phyloP scores from a whole-genome alignment of 2,113 vertebrate species.

The Festucalex cinctus region DNA sequence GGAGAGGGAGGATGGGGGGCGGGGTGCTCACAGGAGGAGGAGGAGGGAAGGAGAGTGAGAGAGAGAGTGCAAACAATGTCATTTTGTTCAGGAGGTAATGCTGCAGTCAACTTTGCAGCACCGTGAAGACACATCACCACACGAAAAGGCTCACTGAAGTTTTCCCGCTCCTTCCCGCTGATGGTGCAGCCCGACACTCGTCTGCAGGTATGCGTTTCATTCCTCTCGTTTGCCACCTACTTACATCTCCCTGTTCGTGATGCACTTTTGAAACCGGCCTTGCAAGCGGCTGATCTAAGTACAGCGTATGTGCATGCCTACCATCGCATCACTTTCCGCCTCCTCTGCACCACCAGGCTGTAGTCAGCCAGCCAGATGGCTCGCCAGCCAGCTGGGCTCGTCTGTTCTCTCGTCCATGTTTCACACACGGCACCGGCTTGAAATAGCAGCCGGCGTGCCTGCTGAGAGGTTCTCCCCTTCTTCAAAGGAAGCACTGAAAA shows the following conservation, averaged over 20 bases:
- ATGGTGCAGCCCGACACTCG: conserved; percentile 21
- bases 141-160: conserved; percentile 62
- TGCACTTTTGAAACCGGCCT: conserved; percentile 35
- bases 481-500: conserved; percentile 40
- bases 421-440: conserved; percentile 64
- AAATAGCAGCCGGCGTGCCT: conserved; percentile 61
- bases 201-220: conserved; percentile 43
- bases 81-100: conserved; percentile 81
- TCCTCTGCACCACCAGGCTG: conserved; percentile 60
- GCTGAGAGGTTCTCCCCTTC: conserved; percentile 29
- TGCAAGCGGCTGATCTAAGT: conserved; percentile 22
- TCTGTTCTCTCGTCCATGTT: conserved; percentile 64
- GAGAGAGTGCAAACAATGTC: conserved; percentile 82
- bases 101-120: conserved; percentile 80
- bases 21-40: conserved; percentile 38
- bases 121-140: conserved; percentile 65
- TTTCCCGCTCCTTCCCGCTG: conserved; percentile 44
- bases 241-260: neutral
- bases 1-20: conserved; percentile 66
- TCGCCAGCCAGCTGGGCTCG: conserved; percentile 45
- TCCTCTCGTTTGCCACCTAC: conserved; percentile 24
- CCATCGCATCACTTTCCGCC: conserved; percentile 47
- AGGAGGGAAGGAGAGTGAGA: conserved; percentile 48
- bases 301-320: conserved; percentile 39
- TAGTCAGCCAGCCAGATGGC: conserved; percentile 39